Evolutionary conservation across 1,140 invertebrate genomes (phyloP).

Genomic region (Araneus ventricosus): DNA sequence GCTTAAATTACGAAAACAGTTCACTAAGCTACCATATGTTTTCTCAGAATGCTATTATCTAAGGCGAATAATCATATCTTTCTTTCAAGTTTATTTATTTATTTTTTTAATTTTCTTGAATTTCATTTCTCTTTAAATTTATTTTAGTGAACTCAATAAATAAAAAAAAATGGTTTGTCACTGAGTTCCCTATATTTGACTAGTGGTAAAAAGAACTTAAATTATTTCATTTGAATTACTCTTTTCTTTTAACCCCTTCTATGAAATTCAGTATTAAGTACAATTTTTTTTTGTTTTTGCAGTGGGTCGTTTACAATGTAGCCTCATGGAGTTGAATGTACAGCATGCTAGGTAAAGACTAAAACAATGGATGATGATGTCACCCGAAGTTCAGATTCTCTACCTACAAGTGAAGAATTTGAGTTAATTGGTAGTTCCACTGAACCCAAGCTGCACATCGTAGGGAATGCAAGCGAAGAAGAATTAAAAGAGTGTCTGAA

Average conservation of each 20-base stretch:
- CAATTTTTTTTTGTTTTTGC: background rate
- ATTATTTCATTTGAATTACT: too few relatives aligned
- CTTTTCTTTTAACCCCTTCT: background rate
- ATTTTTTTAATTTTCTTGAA: too few relatives aligned
- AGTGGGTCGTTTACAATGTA: background rate
- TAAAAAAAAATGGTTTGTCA: too few relatives aligned
- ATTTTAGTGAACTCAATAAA: too few relatives aligned
- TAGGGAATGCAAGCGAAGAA: conserved; percentile 57
- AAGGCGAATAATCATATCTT: too few relatives aligned
- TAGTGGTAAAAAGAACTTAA: too few relatives aligned
- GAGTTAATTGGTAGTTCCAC: conserved; percentile 59
- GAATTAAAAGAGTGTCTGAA: conserved; percentile 58
- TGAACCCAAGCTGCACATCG: conserved; percentile 67
- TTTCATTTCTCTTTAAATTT: too few relatives aligned
- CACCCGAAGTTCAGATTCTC: conserved; percentile 71
- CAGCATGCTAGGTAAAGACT: background rate
- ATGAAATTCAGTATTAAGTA: background rate
- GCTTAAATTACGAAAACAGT: too few relatives aligned
- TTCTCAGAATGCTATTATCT: too few relatives aligned
- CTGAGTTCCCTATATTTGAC: too few relatives aligned
- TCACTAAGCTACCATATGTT: too few relatives aligned
- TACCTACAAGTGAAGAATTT: conserved; percentile 73
- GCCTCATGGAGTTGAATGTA: conserved; percentile 14
- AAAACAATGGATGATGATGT: conserved; percentile 73
- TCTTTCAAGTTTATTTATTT: too few relatives aligned